phyloP scores from a whole-genome alignment of 2,888 invertebrate genomes.

The Heliconius charithonia region DNA sequence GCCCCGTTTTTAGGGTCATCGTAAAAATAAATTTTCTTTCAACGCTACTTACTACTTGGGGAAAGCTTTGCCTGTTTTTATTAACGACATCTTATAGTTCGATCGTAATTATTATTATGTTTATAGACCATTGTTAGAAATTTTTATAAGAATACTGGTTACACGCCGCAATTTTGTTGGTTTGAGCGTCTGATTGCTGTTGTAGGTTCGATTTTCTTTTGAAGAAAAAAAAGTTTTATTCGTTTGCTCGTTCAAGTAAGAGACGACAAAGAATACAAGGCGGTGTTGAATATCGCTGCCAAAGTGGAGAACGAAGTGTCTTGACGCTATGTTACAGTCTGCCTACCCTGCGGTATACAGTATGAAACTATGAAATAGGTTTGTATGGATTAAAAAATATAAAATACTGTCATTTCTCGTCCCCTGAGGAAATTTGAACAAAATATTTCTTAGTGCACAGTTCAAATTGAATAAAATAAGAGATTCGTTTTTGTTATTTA shows the following conservation, averaged over 20 bases:
- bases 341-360: no score
- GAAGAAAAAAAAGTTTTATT: no score
- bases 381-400: no score
- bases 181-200: no score
- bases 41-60: not conserved
- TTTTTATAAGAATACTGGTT: not conserved
- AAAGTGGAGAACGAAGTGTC: no score
- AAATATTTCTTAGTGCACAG: not conserved
- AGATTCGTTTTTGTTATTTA: not conserved
- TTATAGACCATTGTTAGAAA: not conserved
- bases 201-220: no score
- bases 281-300: no score
- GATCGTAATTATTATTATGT: not conserved
- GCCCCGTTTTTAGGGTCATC: constrained; percentile 8
- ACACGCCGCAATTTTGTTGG: no score
- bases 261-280: no score
- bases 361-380: not conserved
- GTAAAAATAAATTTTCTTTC: constrained; percentile 20
- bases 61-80: constrained; percentile 13
- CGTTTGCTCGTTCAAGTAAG: no score
- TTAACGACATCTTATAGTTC: not conserved
- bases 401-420: not conserved
- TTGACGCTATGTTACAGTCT: no score
- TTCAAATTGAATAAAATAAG: not conserved
- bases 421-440: not conserved